These are phyloP conservation scores for Progne subis DNA, from an alignment of 2,113 vertebrate genomes.

Conservation along the genomic window DNA sequence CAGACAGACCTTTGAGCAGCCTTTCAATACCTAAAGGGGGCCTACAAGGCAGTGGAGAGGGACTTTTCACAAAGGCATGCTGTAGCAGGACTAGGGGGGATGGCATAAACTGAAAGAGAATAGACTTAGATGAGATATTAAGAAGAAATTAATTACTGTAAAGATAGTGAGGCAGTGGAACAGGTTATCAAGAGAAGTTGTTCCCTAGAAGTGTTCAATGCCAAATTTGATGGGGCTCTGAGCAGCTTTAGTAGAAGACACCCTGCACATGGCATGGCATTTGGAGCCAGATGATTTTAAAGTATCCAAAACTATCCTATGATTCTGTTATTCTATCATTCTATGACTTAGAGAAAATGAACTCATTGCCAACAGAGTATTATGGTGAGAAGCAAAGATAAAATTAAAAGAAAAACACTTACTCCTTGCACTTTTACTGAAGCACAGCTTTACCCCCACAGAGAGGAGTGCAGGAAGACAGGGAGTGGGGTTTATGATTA, in stretches of 20 bases:
- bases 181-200: not conserved
- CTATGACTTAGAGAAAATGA: not conserved
- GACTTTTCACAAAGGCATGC: too few relatives aligned
- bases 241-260: not conserved
- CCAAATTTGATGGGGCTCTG: not conserved
- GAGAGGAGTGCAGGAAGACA: rapidly evolving
- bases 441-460: not conserved
- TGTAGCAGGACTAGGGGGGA: not conserved
- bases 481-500: not conserved
- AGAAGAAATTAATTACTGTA: not conserved
- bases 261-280: rapidly evolving
- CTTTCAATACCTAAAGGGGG: not conserved
- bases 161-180: not conserved
- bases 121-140: not conserved
- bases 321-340: not conserved
- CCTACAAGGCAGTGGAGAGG: not conserved
- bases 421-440: not conserved
- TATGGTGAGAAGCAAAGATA: not conserved
- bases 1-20: not conserved
- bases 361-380: not conserved
- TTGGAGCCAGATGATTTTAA: not conserved
- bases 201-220: not conserved
- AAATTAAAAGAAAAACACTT: not conserved
- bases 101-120: not conserved
- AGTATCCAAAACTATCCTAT: not conserved